Evolutionary conservation across 2,113 vertebrate genomes (phyloP).

Genomic region (Camelus dromedarius): DNA sequence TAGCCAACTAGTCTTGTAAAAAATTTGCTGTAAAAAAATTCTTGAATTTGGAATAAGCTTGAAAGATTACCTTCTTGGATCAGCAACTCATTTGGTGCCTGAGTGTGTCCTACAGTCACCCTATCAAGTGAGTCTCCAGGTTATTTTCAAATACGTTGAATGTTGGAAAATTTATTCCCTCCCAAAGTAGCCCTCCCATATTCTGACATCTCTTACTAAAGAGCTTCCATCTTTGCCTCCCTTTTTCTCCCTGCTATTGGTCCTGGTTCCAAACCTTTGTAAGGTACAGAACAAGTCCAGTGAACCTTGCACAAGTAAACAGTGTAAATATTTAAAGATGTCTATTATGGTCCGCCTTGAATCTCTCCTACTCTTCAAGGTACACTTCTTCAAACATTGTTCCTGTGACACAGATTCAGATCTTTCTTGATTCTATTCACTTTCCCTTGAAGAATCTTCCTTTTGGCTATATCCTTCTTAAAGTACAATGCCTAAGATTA

Average conservation of each 20-base stretch:
- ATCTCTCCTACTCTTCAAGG: background rate
- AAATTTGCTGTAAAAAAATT: slow-evolving; percentile 2
- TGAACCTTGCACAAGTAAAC: background rate
- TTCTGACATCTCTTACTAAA: slow-evolving; percentile 31
- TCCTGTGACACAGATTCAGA: background rate
- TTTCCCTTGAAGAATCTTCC: background rate
- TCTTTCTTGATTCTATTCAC: background rate
- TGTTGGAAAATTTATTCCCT: background rate
- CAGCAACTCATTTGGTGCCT: background rate
- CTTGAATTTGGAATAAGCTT: background rate
- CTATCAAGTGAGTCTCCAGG: background rate
- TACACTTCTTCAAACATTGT: background rate
- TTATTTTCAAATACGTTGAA: background rate
- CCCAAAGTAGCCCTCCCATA: background rate
- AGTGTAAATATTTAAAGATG: background rate
- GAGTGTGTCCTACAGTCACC: background rate
- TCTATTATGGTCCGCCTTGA: background rate
- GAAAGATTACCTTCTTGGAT: background rate
- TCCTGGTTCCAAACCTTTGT: slow-evolving; percentile 1
- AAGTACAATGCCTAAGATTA: background rate
- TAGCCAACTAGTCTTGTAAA: background rate
- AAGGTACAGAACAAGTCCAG: background rate
- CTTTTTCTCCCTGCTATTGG: background rate
- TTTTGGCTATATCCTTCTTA: background rate
- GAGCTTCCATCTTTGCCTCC: background rate